These are phyloP conservation scores for Serranus cabrilla DNA, from an alignment of 2,797 vertebrate genomes.

Conservation along the genomic window DNA sequence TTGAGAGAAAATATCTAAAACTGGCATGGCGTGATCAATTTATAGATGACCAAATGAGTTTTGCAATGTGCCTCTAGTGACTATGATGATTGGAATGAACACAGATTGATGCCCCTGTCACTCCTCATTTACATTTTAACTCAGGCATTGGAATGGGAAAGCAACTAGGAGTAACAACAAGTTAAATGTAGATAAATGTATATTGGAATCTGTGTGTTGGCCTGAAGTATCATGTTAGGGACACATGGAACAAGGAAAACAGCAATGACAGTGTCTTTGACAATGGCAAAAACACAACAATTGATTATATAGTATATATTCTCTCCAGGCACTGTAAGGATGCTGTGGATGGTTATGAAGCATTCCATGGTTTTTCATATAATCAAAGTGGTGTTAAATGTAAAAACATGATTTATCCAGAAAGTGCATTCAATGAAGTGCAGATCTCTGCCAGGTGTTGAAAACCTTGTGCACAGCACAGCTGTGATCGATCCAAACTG, in stretches of 20 bases:
- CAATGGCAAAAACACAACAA: neutral
- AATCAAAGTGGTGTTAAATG: too few species aligned
- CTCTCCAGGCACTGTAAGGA: neutral
- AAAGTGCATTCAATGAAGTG: too few species aligned
- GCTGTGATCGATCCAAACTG: too few species aligned
- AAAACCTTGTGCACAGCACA: too few species aligned
- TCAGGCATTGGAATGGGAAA: slow-evolving; percentile 28
- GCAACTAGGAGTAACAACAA: slow-evolving; percentile 18
- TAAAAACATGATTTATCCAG: too few species aligned
- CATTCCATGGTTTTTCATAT: too few species aligned
- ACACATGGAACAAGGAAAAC: neutral
- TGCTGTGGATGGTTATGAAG: neutral
- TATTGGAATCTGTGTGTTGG: neutral
- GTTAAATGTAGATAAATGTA: slow-evolving; percentile 26
- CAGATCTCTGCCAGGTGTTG: too few species aligned
- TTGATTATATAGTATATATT: neutral
- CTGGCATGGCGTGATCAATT: slow-evolving; percentile 60
- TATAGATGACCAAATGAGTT: slow-evolving; percentile 60
- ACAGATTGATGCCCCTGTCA: slow-evolving; percentile 66
- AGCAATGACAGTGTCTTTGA: neutral
- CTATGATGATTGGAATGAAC: slow-evolving; percentile 57
- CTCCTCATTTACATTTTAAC: slow-evolving; percentile 54
- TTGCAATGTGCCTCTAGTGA: slow-evolving; percentile 63
- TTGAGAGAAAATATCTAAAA: slow-evolving; percentile 39
- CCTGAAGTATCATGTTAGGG: neutral